Conservation (phyloP, 2,113 vertebrate genomes). For the Solea solea region DNA sequence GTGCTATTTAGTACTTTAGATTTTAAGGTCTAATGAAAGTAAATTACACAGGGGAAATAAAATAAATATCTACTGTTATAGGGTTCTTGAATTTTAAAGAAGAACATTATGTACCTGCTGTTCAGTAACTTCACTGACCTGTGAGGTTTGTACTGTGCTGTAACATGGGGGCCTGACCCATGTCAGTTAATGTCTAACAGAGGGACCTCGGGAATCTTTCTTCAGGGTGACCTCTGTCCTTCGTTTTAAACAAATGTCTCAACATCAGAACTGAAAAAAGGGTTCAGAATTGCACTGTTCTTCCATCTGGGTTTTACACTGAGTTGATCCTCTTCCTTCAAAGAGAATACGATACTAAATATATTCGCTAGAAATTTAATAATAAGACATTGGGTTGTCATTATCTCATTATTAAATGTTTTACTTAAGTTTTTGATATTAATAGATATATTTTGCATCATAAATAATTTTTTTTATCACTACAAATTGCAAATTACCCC, state of each 20-base stretch:
- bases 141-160: constrained; percentile 10
- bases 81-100: constrained; percentile 23
- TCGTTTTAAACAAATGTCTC: neutral
- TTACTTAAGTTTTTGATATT: too few relatives aligned
- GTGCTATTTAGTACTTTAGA: neutral
- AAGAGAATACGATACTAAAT: too few relatives aligned
- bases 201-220: constrained; percentile 41
- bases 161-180: neutral
- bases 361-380: too few relatives aligned
- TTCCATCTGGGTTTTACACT: too few relatives aligned
- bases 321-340: too few relatives aligned
- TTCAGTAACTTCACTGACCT: constrained; percentile 2
- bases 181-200: constrained; percentile 40
- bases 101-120: constrained; percentile 15
- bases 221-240: constrained; percentile 3
- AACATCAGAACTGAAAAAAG: too few relatives aligned
- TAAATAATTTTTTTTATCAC: too few relatives aligned
- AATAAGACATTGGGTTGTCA: too few relatives aligned
- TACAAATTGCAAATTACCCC: too few relatives aligned
- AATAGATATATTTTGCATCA: too few relatives aligned
- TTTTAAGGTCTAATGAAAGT: neutral
- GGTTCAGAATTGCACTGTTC: too few relatives aligned
- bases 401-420: too few relatives aligned
- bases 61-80: constrained; percentile 2
- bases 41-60: constrained; percentile 1